Evolutionary conservation across 2,797 vertebrate species (phyloP), one percentile per base, ranked within the genome.

Genomic region (Megalops cyprinoides): DNA sequence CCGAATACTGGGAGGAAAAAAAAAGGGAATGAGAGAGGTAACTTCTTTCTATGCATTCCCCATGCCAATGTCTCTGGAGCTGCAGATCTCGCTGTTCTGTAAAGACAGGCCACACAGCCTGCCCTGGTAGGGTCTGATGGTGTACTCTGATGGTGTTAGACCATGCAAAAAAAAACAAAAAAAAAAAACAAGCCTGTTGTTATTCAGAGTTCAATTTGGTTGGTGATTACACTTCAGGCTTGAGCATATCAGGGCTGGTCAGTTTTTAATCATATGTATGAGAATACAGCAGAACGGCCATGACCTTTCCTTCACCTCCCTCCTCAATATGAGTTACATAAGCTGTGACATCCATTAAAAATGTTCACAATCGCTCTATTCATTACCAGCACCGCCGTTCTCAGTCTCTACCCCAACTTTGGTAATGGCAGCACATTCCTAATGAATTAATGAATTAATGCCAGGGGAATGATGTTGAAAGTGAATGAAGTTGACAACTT

Each of bases 1-100:
- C 95, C 90, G 94, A 94, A 94, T 95, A 94, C 90, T 93, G 92
- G n/a, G n/a, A n/a, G n/a, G n/a, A n/a, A 94, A 93, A 78, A 88
- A 93, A 93, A 83, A 90, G 93, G 94, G 94, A 93, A 96, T 96
- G 95, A 97, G 93, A 94, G 91, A 94, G 95, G 90, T 90, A 91
- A 92, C 94, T 94, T 92, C 94, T 93, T 94, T 92, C 91, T 94
- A 91, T 91, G 91, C 92, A 90, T 90, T 90, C 94, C 93, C 90
- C 89, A 91, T 94, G 94, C 93, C 91, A 91, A 91, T 93, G 91
- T 92, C 91, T 90, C 90, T 90, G 90, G 93, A 93, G 88, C 86
- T 90, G 84, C 86, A 88, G 87, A 92, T 92, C 37, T 88, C 83
- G 79, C 90, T 90, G 1, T 56, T 2, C 56, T 65, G 62, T 84